Evolutionary conservation across 1,140 invertebrate genomes (phyloP), one percentile per base, ranked within the genome.

Genomic region (Riptortus pedestris): DNA sequence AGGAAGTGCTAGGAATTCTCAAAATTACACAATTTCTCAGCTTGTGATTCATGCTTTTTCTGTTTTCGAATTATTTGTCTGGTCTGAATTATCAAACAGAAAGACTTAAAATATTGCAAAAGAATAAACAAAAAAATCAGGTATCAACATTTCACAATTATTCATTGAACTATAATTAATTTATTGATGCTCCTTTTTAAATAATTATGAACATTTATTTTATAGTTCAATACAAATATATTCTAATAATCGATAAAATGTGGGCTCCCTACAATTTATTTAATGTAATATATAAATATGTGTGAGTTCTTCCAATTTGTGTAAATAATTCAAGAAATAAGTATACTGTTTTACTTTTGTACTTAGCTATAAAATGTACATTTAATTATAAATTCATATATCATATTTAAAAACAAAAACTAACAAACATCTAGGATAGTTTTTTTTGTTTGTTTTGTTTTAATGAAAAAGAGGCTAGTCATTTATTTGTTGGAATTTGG

Each of bases 281-380:
- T 55, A 26, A 24, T 55, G 24, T 26, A 24, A 24, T 55, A 24
- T 55, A 55, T 47, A 55, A 26, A 55, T 24, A 24, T 24, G 51
- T 55, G 51, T 55, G 51, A 55, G 51, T 55, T 55, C 51, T 55
- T 55, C 51, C 51, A 55, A 24, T 55, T 55, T 55, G 45, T 55
- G 24, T 55, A 55, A 24, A 55, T 55, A 55, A 24, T 24, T 55
- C 16, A 24, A 24, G 16, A 24, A 26, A 4, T 55, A 55, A 24
- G 51, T 24, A 55, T 24, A 55, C 51, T 55, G 24, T 55, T 55
- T 55, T 55, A 55, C 51, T 55, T 55, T 55, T 55, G 24, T 55
- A 55, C 51, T 55, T 55, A 18, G 24, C 3, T 55, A 24, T 55
- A 2, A 55, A 55, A 55, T 24, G 3, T 55, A 47, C 26, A 24